Evolutionary conservation across 92 coral and sea anemone species (phyloP), one percentile per base, ranked within the genome.

Genomic region (Epizoanthus fatuus): DNA sequence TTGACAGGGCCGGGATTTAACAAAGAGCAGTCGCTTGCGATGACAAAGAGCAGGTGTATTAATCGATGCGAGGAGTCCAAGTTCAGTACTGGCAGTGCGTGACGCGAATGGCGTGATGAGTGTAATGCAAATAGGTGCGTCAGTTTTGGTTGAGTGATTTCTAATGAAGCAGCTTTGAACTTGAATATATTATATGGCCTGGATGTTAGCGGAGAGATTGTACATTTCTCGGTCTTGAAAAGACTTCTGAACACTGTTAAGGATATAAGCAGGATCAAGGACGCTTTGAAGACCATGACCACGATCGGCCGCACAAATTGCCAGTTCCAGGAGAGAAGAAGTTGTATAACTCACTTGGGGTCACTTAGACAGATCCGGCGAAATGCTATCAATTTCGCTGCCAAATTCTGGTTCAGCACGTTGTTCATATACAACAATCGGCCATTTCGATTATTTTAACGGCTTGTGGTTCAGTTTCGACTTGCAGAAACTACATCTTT

Each of bases 1-100:
- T 77, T 77, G 5, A 52, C 65, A 17, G 81, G 81, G 82, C 82
- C 82, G 32, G 82, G 82, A 35, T 77, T 77, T 51, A 77, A 37
- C 17, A 12, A 16, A 9, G 72, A 66, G 17, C 72, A 66, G 49
- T 66, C 72, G 49, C 72, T 66, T 66, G 72, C 72, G 49, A 66
- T 66, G 8, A 35, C 49, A 29, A 66, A 37, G 2, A 66, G 72
- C 72, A 66, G 42, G 42, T 64, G 42, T 25, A 32, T 64, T 35
- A 35, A 35, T 37, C 72, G 72, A 66, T 66, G 69, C 69, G 69
- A 64, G 69, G 69, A 64, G 39, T 64, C 69, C 69, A 64, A 64
- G 49, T 66, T 35, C 49, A 16, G 72, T 32, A 37, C 5, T 66
- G 8, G 49, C 17, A 2, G 14, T 10, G 17, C 72, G 49, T 66